Evolutionary conservation across 2,888 invertebrate species (phyloP).

Genomic region (Hemicrepidius hirtus): DNA sequence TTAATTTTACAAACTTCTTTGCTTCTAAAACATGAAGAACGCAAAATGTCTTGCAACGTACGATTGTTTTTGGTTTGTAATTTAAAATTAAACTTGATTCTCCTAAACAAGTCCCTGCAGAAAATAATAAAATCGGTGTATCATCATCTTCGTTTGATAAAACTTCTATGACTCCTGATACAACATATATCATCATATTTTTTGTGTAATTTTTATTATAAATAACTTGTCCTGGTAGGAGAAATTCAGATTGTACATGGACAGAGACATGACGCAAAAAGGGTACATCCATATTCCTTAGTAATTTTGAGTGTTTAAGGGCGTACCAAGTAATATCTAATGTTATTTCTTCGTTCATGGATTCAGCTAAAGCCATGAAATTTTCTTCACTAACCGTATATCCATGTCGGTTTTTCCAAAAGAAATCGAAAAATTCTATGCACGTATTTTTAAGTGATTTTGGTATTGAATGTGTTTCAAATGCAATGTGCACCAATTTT

Average conservation of each 20-base stretch:
- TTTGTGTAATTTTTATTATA: constrained; percentile 51
- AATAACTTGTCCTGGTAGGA: constrained; percentile 55
- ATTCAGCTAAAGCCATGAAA: neutral
- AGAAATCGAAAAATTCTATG: constrained; percentile 2
- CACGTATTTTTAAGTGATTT: neutral
- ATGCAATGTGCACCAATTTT: neutral
- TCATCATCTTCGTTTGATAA: constrained; percentile 60
- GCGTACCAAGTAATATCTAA: constrained; percentile 55
- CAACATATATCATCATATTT: constrained; percentile 57
- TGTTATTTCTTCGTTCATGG: constrained; percentile 17
- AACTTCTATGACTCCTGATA: constrained; percentile 58
- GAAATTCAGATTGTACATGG: constrained; percentile 50
- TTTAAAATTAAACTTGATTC: constrained; percentile 54
- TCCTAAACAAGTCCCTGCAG: constrained; percentile 58
- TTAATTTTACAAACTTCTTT: constrained; percentile 49
- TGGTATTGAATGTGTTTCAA: neutral
- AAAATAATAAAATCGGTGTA: constrained; percentile 59
- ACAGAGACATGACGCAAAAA: constrained; percentile 54
- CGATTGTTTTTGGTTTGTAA: constrained; percentile 54
- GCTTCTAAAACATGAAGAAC: constrained; percentile 54
- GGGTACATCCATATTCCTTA: constrained; percentile 52
- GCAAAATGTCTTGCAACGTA: constrained; percentile 57
- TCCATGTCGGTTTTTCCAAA: constrained; percentile 11
- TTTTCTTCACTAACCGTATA: neutral
- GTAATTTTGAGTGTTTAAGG: constrained; percentile 57